A percentile compares a stretch with the other conserved stretches of the same genome.
phyloP scores from a whole-genome alignment of 2,888 invertebrate genomes.

The Morpho achilles region DNA sequence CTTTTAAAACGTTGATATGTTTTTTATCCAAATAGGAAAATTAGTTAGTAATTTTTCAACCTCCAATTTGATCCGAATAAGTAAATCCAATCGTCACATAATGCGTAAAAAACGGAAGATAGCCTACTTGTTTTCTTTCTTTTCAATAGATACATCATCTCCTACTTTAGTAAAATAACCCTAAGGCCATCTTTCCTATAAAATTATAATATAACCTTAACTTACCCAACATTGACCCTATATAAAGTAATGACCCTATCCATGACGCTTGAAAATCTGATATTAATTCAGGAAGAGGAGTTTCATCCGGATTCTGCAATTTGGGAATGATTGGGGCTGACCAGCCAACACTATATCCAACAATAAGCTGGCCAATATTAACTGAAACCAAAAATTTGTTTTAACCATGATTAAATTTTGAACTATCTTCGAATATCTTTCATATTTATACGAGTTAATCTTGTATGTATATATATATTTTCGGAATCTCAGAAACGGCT shows the following conservation, averaged over 20 bases:
- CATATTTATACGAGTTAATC: no score
- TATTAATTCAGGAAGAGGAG: constrained; percentile 52
- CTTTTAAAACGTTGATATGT: no score
- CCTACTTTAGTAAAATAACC: no score
- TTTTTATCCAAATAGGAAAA: no score
- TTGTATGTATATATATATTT: no score
- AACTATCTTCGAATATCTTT: no score
- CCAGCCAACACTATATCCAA: constrained; percentile 75
- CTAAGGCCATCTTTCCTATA: no score
- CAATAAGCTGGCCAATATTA: constrained; percentile 64
- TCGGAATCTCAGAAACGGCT: no score
- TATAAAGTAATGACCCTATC: constrained; percentile 73
- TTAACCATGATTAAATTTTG: neutral
- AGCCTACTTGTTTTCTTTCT: neutral
- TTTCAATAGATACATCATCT: neutral
- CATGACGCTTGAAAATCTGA: constrained; percentile 65
- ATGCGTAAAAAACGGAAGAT: no score
- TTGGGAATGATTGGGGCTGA: constrained; percentile 75
- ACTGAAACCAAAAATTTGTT: constrained; percentile 12
- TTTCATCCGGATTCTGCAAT: constrained; percentile 49
- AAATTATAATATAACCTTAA: neutral
- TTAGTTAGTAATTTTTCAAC: no score
- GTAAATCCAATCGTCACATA: no score
- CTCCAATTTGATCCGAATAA: no score
- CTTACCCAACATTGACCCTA: constrained; percentile 71